Evolutionary conservation across 2,113 vertebrate species (phyloP), one percentile per base, ranked within the genome.

Genomic region (Alligator mississippiensis): DNA sequence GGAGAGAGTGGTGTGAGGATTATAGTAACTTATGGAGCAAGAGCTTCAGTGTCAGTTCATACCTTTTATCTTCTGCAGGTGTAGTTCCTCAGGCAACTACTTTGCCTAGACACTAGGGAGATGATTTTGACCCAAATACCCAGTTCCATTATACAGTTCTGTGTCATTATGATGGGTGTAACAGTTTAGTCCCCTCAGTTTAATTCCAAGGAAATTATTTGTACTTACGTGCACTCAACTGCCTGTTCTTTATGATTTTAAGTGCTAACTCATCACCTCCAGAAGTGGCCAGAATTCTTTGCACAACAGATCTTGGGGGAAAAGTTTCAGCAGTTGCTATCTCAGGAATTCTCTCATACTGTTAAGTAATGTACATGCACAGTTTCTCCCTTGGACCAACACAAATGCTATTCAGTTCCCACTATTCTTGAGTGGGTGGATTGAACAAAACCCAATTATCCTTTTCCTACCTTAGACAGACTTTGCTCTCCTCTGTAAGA

Each of bases 221-320:
- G 82, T 84, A 70, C 94, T 90, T 95, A 95, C 93, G 93, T 93
- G 96, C 88, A 93, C 84, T 21, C 93, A 93, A 90, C 91, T 81
- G 93, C 93, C 90, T 76, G 66, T n/a, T 89, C 93, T 93, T 84
- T 96, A 4, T 70, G 93, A 93, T 21, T 94, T 93, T 95, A 96
- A 94, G 80, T 91, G 92, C 90, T 84, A 84, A 74, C 84, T 94
- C 90, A 85, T 80, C 82, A 16, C 87, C 92, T 89, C 90, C 90
- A 88, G 93, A 95, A 80, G 93, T 94, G 94, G 96, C 91, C 91
- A 92, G 96, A 81, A 92, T 89, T 80, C 57, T 81, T 77, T 68
- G 93, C 30, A 3, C 11, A 77, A 34, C 68, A 22, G 22, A 72
- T 34, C 68, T 5, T 72, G 30, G 18, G 30, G 68, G 34, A 12